Evolutionary conservation across 2,113 vertebrate species (phyloP).

Genomic region (Pungitius pungitius): DNA sequence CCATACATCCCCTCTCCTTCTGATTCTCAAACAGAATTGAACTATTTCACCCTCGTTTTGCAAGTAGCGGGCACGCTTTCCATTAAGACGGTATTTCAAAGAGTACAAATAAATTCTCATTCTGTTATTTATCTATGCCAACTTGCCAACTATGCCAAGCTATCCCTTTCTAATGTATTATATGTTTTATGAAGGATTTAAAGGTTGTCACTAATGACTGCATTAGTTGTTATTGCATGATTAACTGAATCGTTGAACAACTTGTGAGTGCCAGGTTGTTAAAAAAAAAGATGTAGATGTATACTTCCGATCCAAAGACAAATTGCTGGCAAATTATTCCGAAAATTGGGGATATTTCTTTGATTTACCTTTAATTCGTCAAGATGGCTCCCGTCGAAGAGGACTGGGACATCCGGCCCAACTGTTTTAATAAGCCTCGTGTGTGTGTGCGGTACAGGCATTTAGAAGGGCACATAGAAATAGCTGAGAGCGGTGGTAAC

Average conservation of each 20-base stretch:
- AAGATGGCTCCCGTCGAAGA: background rate
- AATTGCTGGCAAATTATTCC: background rate
- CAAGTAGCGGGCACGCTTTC: background rate
- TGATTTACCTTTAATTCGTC: background rate
- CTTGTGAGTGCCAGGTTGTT: background rate
- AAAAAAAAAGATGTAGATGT: no score
- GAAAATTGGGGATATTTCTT: background rate
- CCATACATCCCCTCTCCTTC: conserved; percentile 7
- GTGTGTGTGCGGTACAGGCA: background rate
- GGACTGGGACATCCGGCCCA: background rate
- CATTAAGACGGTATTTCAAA: background rate
- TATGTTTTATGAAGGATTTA: background rate
- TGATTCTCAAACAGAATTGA: conserved; percentile 31
- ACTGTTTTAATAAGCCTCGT: background rate
- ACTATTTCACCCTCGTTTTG: background rate
- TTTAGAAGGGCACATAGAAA: conserved; percentile 29
- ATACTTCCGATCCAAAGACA: background rate
- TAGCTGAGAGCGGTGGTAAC: conserved; percentile 29
- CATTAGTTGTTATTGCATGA: background rate
- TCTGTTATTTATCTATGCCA: background rate
- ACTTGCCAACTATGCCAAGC: background rate
- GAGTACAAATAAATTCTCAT: background rate
- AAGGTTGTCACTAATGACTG: background rate
- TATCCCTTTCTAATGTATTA: background rate
- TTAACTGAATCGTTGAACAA: background rate